Conservation (phyloP, 23 tunicate species). For the Halocynthia aurantium region DNA sequence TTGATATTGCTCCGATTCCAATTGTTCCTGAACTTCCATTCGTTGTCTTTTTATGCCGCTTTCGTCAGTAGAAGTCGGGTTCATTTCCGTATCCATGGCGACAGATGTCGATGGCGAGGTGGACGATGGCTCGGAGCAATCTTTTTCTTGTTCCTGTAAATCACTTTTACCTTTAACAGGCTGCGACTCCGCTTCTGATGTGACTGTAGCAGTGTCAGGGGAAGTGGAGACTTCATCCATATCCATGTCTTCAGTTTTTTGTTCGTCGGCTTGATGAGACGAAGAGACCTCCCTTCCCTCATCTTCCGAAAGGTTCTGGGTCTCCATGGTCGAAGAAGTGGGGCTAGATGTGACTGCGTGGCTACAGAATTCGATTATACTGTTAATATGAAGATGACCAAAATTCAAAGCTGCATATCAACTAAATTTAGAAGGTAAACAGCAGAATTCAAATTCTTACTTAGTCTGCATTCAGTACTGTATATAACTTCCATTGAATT, state of each 20-base stretch:
- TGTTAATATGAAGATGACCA: not conserved
- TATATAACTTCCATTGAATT: too few species aligned
- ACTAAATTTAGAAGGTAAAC: too few species aligned
- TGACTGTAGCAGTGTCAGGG: not conserved
- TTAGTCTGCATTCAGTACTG: too few species aligned
- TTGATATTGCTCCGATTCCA: too few species aligned
- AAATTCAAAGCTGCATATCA: not conserved
- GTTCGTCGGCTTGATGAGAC: not conserved
- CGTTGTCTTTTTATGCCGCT: constrained; percentile 18
- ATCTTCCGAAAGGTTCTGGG: too few species aligned
- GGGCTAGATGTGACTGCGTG: too few species aligned
- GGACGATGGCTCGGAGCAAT: too few species aligned
- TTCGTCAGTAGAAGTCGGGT: constrained; percentile 9
- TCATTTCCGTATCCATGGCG: constrained; percentile 19
- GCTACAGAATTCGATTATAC: not conserved
- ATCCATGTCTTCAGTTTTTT: constrained; percentile 9
- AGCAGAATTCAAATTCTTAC: too few species aligned
- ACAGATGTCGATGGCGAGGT: not conserved
- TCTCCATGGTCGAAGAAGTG: too few species aligned
- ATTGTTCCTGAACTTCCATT: constrained; percentile 7
- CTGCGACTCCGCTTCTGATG: not conserved
- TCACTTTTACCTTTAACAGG: too few species aligned
- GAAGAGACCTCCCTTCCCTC: not conserved
- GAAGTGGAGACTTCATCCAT: constrained; percentile 22
- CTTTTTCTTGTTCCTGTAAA: too few species aligned